phyloP scores from a whole-genome alignment of 1,140 invertebrate species.

The Drepana arcuata region DNA sequence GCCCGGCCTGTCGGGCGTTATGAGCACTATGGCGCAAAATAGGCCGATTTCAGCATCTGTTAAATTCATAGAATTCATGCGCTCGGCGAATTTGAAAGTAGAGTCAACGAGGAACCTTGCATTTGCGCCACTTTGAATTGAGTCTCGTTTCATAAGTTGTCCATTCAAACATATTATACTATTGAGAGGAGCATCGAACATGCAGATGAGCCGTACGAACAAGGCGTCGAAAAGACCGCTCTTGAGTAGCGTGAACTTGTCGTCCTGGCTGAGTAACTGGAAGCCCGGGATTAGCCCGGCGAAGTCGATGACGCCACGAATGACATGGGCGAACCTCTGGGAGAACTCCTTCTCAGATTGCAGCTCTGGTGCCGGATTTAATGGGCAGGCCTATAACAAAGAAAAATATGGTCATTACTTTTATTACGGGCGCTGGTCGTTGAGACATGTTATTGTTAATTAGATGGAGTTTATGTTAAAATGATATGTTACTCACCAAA shows the following conservation, averaged over 20 bases:
- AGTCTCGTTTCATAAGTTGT: conserved; percentile 90
- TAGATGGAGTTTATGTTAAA: too few relatives aligned
- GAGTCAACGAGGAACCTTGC: conserved; percentile 95
- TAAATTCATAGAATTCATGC: conserved; percentile 90
- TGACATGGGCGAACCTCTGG: conserved; percentile 94
- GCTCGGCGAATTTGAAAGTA: conserved; percentile 97
- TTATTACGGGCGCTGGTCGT: too few relatives aligned
- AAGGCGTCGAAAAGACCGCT: conserved; percentile 96
- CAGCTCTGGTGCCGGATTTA: conserved; percentile 93
- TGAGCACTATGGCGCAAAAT: conserved; percentile 95
- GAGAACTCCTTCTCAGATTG: conserved; percentile 93
- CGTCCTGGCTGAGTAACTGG: conserved; percentile 92
- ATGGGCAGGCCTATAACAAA: conserved; percentile 90
- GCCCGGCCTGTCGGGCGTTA: conserved; percentile 93
- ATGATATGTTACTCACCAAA: conserved; percentile 82
- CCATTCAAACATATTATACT: conserved; percentile 95
- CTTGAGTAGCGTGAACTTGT: conserved; percentile 97
- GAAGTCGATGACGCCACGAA: conserved; percentile 97
- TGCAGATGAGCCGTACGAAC: conserved; percentile 92
- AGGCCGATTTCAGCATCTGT: conserved; percentile 94
- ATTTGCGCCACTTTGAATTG: conserved; percentile 91
- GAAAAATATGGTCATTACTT: conserved; percentile 34
- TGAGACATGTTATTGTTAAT: too few relatives aligned
- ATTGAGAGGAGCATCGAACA: conserved; percentile 92
- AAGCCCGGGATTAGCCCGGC: conserved; percentile 98